A percentile compares a stretch with the other conserved stretches of the same genome.
These are phyloP conservation scores for Chromobotia macracanthus DNA, from an alignment of 2,797 vertebrate species.

Conservation along the genomic window DNA sequence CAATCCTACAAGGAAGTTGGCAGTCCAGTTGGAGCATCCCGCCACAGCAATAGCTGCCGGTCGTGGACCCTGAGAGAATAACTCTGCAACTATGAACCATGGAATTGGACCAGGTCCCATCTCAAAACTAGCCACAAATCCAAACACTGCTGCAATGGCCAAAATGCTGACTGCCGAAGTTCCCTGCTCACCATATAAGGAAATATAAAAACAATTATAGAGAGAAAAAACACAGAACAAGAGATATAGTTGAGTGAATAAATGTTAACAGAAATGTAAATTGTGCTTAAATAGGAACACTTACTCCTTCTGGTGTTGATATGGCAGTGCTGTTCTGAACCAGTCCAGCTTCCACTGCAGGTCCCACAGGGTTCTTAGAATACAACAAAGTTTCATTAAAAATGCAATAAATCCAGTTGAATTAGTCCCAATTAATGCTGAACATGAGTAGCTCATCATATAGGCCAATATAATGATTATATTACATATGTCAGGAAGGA, in stretches of 20 bases:
- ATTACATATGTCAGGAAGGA: not conserved
- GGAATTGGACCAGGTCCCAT: slow-evolving; percentile 96
- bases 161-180: slow-evolving; percentile 77
- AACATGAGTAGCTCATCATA: not conserved
- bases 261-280: not conserved
- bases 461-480: not conserved
- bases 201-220: slow-evolving; percentile 1
- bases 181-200: slow-evolving; percentile 58
- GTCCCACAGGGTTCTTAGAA: not conserved
- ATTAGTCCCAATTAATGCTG: too few species aligned
- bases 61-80: slow-evolving; percentile 92
- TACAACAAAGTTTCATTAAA: not conserved
- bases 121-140: slow-evolving; percentile 94
- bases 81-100: slow-evolving; percentile 95
- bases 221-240: not conserved
- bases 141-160: slow-evolving; percentile 85
- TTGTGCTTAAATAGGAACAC: not conserved
- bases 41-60: slow-evolving; percentile 92
- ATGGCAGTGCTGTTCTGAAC: slow-evolving; percentile 14
- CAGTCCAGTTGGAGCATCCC: slow-evolving; percentile 93
- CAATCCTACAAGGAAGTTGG: slow-evolving; percentile 91
- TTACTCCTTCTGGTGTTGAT: slow-evolving; percentile 26
- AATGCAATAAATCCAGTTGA: too few species aligned
- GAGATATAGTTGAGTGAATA: not conserved
- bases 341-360: not conserved